These are phyloP conservation scores for Xiphydria camelus DNA, from an alignment of 2,888 invertebrate species.

Conservation along the genomic window DNA sequence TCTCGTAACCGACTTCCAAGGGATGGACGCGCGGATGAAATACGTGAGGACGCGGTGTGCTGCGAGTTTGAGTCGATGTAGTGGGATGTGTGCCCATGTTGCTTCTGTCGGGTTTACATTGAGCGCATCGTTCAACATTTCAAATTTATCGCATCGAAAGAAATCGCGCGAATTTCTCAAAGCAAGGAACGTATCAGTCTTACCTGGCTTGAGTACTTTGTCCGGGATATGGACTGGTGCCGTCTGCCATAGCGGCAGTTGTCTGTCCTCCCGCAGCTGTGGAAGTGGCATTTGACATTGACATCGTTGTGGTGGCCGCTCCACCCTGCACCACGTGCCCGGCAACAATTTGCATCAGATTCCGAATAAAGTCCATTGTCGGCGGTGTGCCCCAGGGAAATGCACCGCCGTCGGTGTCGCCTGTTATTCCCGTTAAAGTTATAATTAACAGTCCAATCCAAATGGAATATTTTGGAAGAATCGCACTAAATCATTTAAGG, in stretches of 20 bases:
- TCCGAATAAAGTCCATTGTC: conserved; percentile 61
- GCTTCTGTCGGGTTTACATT: conserved; percentile 61
- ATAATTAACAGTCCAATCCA: conserved; percentile 1
- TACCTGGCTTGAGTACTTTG: conserved; percentile 55
- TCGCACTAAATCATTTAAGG: not conserved
- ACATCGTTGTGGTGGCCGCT: conserved; percentile 20
- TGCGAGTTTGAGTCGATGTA: conserved; percentile 71
- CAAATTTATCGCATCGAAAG: not conserved
- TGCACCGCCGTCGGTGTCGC: conserved; percentile 27
- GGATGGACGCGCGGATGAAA: conserved; percentile 64
- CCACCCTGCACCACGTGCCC: conserved; percentile 55
- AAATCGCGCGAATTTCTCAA: too few relatives aligned
- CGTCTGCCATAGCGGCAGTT: conserved; percentile 35
- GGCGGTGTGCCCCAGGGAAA: conserved; percentile 58
- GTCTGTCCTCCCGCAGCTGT: conserved; percentile 26
- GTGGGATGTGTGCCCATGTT: conserved; percentile 73
- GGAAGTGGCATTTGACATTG: conserved; percentile 23
- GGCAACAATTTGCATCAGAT: conserved; percentile 62
- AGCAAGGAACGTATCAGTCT: too few relatives aligned
- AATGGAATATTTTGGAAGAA: not conserved
- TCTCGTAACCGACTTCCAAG: conserved; percentile 55
- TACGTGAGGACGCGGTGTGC: conserved; percentile 71
- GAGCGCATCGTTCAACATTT: too few relatives aligned
- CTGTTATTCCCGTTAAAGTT: conserved; percentile 13
- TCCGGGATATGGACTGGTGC: conserved; percentile 42